These are phyloP conservation scores for Drosophila atroscutellata DNA, from an alignment of 2,888 invertebrate genomes.

Conservation along the genomic window DNA sequence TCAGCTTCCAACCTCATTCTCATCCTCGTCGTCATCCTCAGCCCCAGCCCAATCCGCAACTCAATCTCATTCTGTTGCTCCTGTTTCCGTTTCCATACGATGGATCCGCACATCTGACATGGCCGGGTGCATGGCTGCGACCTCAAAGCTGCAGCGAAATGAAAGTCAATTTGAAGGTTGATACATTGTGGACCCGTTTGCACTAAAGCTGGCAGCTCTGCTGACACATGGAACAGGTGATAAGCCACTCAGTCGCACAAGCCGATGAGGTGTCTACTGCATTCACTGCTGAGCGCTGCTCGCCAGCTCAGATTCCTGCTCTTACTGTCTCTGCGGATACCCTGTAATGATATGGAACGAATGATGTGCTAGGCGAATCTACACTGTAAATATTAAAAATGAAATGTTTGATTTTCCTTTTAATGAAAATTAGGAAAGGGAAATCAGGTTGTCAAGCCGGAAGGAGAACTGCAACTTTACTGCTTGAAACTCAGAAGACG, in stretches of 20 bases:
- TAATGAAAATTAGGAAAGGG: too few species aligned
- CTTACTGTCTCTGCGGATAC: conserved; percentile 7
- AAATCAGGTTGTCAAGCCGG: neutral
- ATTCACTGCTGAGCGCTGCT: neutral
- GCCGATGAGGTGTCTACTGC: conserved; percentile 61
- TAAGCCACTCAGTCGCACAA: conserved; percentile 66
- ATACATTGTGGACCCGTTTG: conserved; percentile 68
- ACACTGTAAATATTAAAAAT: neutral
- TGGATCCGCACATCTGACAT: conserved; percentile 22
- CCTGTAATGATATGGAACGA: neutral
- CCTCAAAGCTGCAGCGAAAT: conserved; percentile 75
- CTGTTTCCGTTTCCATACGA: conserved; percentile 4
- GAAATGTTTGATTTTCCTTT: too few species aligned
- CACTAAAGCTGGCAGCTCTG: conserved; percentile 61
- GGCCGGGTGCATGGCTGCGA: conserved; percentile 53
- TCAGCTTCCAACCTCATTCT: conserved; percentile 12
- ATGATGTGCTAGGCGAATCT: neutral
- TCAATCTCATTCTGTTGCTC: conserved; percentile 8
- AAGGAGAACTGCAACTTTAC: neutral
- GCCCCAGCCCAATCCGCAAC: neutral
- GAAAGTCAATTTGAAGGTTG: conserved; percentile 78
- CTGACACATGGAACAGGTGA: conserved; percentile 71
- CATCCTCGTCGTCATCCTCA: too few species aligned
- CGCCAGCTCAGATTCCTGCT: conserved; percentile 1
- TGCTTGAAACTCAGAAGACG: neutral